Conservation (phyloP, 2,113 vertebrate species). For the Gymnogyps californianus region DNA sequence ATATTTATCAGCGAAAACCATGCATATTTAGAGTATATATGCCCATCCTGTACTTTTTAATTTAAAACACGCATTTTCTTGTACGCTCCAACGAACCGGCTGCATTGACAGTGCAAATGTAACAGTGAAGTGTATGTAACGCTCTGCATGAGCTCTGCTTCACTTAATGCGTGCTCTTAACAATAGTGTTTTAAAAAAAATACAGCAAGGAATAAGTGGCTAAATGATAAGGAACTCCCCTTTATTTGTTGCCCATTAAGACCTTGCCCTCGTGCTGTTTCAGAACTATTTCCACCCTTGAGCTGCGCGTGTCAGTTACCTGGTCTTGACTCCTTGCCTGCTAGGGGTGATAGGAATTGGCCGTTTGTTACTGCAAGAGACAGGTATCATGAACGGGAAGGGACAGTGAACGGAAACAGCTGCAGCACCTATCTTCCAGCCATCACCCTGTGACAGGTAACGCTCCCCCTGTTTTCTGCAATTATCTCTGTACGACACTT, state of each 20-base stretch:
- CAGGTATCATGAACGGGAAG: accelerated
- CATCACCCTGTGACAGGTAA: neutral
- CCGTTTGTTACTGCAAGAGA: too few relatives aligned
- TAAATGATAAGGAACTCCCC: neutral
- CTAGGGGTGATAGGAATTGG: neutral
- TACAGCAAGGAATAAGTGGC: neutral
- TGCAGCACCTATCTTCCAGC: neutral
- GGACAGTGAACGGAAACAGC: accelerated
- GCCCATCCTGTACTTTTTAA: neutral
- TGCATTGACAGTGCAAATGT: neutral
- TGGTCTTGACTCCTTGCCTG: neutral
- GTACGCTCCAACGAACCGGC: neutral
- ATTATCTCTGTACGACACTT: neutral
- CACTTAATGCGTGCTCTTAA: neutral
- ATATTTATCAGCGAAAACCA: neutral
- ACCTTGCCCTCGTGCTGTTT: neutral
- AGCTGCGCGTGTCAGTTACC: accelerated
- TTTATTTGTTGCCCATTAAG: neutral
- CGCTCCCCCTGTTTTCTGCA: accelerated
- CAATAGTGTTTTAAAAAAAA: neutral
- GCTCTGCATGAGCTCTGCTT: neutral
- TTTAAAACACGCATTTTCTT: neutral
- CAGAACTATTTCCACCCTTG: neutral
- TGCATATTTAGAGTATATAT: neutral
- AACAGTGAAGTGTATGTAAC: neutral